Conservation (phyloP, 2,888 invertebrate species). For the Sepiola atlantica region DNA sequence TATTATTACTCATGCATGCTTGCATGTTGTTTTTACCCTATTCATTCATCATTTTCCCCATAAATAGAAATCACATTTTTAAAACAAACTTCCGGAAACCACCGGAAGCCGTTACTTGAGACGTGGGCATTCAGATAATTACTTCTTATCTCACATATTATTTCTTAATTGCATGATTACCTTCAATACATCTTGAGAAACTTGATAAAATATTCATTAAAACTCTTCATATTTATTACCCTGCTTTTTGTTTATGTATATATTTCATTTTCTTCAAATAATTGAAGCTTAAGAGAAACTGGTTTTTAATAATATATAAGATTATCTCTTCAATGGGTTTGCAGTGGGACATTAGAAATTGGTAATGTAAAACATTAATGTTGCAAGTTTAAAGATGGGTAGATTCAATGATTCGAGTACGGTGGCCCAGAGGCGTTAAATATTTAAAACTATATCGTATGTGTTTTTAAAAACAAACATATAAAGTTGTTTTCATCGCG, state of each 20-base stretch:
- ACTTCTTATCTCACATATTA: neutral
- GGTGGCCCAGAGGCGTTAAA: neutral
- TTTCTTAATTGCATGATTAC: neutral
- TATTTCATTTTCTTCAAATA: neutral
- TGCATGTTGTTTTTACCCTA: neutral
- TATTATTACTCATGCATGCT: too few species aligned
- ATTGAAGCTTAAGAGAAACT: neutral
- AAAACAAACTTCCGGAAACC: neutral
- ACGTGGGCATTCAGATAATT: neutral
- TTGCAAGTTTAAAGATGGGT: neutral
- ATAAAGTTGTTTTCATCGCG: too few species aligned
- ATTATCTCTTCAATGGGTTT: neutral
- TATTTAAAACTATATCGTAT: neutral
- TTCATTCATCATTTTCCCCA: neutral
- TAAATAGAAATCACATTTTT: neutral
- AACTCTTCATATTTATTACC: neutral
- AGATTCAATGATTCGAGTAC: neutral
- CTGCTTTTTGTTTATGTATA: neutral
- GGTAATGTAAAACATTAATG: neutral
- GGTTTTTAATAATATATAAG: neutral
- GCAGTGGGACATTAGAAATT: neutral
- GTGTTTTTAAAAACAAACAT: neutral
- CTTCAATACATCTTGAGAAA: neutral
- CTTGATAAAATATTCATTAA: neutral
- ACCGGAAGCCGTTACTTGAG: neutral